Conservation (phyloP, 2,888 invertebrate species). For the Cantharis lateralis region DNA sequence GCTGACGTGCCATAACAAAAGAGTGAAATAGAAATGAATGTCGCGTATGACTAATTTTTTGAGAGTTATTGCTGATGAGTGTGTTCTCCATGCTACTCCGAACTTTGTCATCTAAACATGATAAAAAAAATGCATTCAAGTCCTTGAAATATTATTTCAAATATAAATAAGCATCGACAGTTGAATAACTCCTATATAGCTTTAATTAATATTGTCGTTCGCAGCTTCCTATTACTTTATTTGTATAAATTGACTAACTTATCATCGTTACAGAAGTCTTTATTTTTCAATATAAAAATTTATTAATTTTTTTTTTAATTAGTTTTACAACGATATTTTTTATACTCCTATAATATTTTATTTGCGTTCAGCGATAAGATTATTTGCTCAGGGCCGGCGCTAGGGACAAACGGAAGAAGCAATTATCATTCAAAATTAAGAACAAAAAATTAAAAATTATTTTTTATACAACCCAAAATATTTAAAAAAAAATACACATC, state of each 20-base stretch:
- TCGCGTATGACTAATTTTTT: slow-evolving; percentile 9
- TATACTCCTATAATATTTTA: too few species aligned
- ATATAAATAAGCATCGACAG: slow-evolving; percentile 2
- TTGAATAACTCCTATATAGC: slow-evolving; percentile 5
- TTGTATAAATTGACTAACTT: neutral
- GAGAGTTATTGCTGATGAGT: slow-evolving; percentile 10
- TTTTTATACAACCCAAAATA: too few species aligned
- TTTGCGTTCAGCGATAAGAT: neutral
- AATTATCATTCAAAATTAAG: too few species aligned
- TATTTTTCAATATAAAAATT: neutral
- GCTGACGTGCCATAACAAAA: neutral
- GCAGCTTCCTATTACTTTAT: neutral
- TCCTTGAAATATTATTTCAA: slow-evolving; percentile 6
- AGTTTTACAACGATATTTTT: too few species aligned
- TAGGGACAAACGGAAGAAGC: too few species aligned
- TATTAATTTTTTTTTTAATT: neutral
- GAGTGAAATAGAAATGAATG: neutral
- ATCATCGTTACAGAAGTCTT: neutral
- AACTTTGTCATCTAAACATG: neutral
- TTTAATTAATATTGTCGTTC: neutral
- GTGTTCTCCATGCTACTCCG: neutral
- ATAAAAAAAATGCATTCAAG: slow-evolving; percentile 3
- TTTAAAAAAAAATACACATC: too few species aligned
- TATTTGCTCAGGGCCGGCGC: too few species aligned
- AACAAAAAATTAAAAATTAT: too few species aligned